A percentile compares a stretch with the other conserved stretches of the same genome.
phyloP scores from a whole-genome alignment of 2,113 vertebrate species.

The Diadophis punctatus region DNA sequence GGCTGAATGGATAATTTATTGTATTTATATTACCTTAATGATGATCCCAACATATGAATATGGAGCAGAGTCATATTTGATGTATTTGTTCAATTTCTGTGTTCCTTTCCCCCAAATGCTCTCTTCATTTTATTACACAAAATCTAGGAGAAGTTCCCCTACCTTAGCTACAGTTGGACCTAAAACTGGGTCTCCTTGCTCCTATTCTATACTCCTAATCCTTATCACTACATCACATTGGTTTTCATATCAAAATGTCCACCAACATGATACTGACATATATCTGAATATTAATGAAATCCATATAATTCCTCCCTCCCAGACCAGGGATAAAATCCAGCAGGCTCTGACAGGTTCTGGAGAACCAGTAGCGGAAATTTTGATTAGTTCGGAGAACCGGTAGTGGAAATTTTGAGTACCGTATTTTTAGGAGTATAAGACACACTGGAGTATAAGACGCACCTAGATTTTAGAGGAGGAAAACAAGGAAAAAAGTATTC shows the following conservation, averaged over 20 bases:
- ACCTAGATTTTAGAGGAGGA: too few species aligned
- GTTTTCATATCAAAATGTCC: background rate
- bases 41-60: background rate
- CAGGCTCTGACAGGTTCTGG: too few species aligned
- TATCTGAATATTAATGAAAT: background rate
- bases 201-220: background rate
- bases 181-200: background rate
- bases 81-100: background rate
- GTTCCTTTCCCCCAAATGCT: background rate
- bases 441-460: too few species aligned
- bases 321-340: background rate
- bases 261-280: background rate
- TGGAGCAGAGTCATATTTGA: background rate
- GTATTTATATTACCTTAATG: background rate
- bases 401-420: too few species aligned
- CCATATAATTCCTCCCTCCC: background rate
- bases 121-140: background rate
- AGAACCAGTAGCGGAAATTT: too few species aligned
- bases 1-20: background rate
- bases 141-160: background rate
- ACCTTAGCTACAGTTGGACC: background rate
- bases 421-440: too few species aligned
- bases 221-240: background rate
- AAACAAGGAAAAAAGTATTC: too few species aligned
- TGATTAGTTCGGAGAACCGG: too few species aligned